phyloP scores from a whole-genome alignment of 2,113 vertebrate genomes.

The Saimiri boliviensis region DNA sequence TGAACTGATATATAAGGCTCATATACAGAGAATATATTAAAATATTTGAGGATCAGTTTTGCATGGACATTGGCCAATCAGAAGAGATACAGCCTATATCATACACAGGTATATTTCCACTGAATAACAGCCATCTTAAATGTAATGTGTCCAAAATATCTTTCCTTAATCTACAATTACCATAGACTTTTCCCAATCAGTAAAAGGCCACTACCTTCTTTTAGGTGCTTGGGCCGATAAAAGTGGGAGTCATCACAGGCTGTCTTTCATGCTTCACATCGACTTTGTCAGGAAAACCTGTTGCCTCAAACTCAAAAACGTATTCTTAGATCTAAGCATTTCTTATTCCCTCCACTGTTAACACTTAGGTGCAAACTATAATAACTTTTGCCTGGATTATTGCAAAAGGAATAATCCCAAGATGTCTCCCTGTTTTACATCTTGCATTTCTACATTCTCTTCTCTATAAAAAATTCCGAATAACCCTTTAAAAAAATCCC shows the following conservation, averaged over 20 bases:
- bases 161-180: not conserved
- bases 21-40: not conserved
- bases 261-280: not conserved
- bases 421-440: not conserved
- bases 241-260: not conserved
- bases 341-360: not conserved
- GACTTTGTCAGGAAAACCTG: not conserved
- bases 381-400: not conserved
- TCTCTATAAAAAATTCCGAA: not conserved
- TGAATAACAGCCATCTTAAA: not conserved
- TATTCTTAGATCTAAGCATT: not conserved
- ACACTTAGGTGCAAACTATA: not conserved
- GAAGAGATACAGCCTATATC: not conserved
- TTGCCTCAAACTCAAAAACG: constrained; percentile 17
- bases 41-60: not conserved
- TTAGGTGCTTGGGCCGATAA: not conserved
- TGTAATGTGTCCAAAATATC: not conserved
- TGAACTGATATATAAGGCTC: not conserved
- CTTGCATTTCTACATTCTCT: not conserved
- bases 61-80: not conserved
- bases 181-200: not conserved
- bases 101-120: not conserved
- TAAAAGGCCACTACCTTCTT: not conserved
- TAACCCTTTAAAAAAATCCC: not conserved
- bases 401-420: not conserved